Evolutionary conservation across 37 sponge, comb jelly and placozoan species (phyloP).

Genomic region (Beroe forskalii): DNA sequence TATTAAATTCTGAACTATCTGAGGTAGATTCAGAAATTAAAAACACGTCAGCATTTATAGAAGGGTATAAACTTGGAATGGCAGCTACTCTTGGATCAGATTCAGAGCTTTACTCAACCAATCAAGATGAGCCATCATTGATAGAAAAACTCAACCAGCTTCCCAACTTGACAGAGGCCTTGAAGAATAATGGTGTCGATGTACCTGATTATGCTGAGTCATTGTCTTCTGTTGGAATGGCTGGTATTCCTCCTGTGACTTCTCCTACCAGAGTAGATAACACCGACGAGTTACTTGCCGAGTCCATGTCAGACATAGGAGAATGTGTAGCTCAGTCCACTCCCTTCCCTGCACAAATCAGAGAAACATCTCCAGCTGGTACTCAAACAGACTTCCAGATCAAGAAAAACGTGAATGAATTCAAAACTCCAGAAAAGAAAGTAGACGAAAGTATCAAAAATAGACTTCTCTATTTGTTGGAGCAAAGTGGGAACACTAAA

Average conservation of each 20-base stretch:
- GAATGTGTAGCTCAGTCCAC: conserved; percentile 20
- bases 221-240: not conserved
- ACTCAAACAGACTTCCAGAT: not conserved
- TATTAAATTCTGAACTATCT: not conserved
- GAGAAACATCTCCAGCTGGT: not conserved
- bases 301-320: not conserved
- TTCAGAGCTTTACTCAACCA: not conserved
- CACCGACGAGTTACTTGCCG: not conserved
- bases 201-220: not conserved
- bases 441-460: conserved; percentile 9
- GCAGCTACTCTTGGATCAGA: not conserved
- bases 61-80: not conserved
- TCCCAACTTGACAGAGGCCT: not conserved
- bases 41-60: conserved; percentile 20
- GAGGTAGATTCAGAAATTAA: not conserved
- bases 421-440: conserved; percentile 1
- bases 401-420: too few relatives aligned
- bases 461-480: conserved; percentile 11
- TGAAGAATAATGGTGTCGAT: conserved; percentile 4
- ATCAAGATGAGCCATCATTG: not conserved
- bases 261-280: not conserved
- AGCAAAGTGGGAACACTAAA: not conserved
- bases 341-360: not conserved
- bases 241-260: not conserved
- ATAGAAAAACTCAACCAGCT: not conserved